A percentile compares a stretch with the other conserved stretches of the same genome.
Evolutionary conservation across 1,140 invertebrate genomes (phyloP).

Genomic region (Vollenhovia emeryi): DNA sequence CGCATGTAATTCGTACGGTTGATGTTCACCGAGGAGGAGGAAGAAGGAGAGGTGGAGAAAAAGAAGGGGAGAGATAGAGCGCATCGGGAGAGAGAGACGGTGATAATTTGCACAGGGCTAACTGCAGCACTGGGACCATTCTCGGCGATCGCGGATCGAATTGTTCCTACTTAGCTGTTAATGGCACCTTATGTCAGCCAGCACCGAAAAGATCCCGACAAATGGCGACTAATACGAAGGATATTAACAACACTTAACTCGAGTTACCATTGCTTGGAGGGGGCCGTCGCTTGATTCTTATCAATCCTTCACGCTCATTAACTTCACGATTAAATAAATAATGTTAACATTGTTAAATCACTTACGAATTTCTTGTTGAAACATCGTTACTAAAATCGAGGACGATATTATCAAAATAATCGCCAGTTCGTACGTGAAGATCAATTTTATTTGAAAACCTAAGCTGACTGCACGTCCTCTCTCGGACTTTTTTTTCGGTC

Average conservation of each 20-base stretch:
- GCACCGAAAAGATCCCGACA: constrained; percentile 25
- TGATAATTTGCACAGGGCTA: constrained; percentile 73
- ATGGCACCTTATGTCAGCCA: constrained; percentile 75
- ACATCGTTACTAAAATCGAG: not conserved
- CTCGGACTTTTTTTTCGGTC: not conserved
- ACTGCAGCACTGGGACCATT: constrained; percentile 80
- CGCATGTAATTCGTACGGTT: constrained; percentile 76
- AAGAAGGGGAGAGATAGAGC: constrained; percentile 35
- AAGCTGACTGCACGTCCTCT: not conserved
- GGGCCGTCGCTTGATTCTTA: not conserved
- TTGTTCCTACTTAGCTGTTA: constrained; percentile 77
- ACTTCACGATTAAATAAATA: not conserved
- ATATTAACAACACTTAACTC: constrained; percentile 42
- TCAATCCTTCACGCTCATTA: not conserved
- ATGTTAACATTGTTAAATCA: not conserved
- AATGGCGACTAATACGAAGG: constrained; percentile 34
- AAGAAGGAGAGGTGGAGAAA: not conserved
- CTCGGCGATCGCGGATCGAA: constrained; percentile 72
- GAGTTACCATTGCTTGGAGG: not conserved
- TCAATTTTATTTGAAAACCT: not conserved
- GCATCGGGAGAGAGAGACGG: not conserved
- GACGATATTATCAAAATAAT: constrained; percentile 4
- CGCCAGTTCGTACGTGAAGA: not conserved
- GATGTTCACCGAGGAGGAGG: constrained; percentile 51
- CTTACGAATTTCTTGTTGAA: not conserved